These are phyloP conservation scores for Tetrao urogallus DNA, from an alignment of 2,113 vertebrate species.

Conservation along the genomic window DNA sequence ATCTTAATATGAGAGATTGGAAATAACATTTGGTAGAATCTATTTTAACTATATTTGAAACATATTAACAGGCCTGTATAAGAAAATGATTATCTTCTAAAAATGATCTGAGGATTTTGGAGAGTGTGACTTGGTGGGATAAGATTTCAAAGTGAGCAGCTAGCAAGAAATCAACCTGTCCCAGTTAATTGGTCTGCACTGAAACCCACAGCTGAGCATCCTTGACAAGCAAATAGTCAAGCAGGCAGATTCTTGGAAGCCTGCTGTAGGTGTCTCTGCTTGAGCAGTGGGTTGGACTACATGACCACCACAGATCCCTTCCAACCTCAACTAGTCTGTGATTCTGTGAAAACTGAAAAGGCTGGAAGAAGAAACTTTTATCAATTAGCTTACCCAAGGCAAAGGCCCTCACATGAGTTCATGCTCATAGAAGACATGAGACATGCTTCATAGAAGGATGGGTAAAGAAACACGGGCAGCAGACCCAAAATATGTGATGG, in stretches of 20 bases:
- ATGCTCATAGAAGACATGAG: too few relatives aligned
- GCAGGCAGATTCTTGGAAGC: not conserved
- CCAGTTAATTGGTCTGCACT: not conserved
- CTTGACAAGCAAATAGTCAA: accelerated
- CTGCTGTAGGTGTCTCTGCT: not conserved
- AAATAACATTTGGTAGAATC: not conserved
- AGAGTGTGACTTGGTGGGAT: not conserved
- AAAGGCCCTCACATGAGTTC: not conserved
- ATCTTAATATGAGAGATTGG: not conserved
- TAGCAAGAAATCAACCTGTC: not conserved
- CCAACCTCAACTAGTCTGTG: not conserved
- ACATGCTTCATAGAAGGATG: not conserved
- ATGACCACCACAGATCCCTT: not conserved
- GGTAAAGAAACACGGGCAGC: not conserved
- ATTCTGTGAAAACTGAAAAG: not conserved
- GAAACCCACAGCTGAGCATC: not conserved
- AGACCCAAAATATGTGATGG: accelerated
- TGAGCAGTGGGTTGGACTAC: not conserved
- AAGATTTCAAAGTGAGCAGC: not conserved
- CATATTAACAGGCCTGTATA: not conserved
- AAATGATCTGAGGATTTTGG: not conserved
- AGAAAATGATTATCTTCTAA: not conserved
- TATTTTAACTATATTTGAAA: not conserved
- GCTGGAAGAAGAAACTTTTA: not conserved
- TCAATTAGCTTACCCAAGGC: not conserved